Percentiles rank a stretch among this genome's conserved stretches.
phyloP scores from a whole-genome alignment of 1,140 invertebrate genomes.

The Cryptotermes secundus region DNA sequence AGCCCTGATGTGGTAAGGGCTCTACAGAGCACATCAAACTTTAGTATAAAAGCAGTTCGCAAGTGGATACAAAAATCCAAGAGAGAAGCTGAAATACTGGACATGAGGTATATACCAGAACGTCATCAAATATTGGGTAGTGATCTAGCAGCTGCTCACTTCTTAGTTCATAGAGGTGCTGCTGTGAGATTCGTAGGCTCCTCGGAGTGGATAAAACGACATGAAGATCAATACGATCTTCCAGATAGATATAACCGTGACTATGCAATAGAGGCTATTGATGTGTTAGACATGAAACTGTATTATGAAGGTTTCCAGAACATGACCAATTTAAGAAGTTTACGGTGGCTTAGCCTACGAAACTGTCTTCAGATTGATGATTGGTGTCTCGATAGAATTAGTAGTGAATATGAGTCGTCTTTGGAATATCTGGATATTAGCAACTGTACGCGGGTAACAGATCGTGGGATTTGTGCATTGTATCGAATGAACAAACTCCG shows the following conservation, averaged over 20 bases:
- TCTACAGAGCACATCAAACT: constrained; percentile 51
- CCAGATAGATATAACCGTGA: constrained; percentile 55
- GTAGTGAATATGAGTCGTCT: constrained; percentile 54
- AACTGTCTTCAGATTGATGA: constrained; percentile 68
- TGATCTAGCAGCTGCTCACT: constrained; percentile 74
- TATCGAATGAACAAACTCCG: constrained; percentile 60
- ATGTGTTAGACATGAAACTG: constrained; percentile 61
- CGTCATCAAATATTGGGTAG: constrained; percentile 57
- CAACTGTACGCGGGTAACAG: constrained; percentile 63
- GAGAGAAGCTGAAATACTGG: background rate
- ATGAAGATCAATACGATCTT: constrained; percentile 49
- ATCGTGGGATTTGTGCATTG: constrained; percentile 63
- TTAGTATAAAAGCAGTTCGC: constrained; percentile 46
- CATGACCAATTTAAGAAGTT: constrained; percentile 56
- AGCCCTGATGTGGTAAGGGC: constrained; percentile 47
- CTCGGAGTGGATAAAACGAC: constrained; percentile 50
- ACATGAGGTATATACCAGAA: constrained; percentile 46
- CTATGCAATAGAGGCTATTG: constrained; percentile 65
- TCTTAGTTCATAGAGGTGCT: constrained; percentile 64
- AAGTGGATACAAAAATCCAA: background rate
- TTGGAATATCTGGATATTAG: constrained; percentile 75
- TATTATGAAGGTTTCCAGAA: constrained; percentile 72
- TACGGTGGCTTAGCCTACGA: constrained; percentile 66
- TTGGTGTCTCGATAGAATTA: constrained; percentile 70
- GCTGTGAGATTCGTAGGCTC: constrained; percentile 64